Evolutionary conservation across 2,113 vertebrate species (phyloP), one percentile per base, ranked within the genome.

Genomic region (Elachura formosa): DNA sequence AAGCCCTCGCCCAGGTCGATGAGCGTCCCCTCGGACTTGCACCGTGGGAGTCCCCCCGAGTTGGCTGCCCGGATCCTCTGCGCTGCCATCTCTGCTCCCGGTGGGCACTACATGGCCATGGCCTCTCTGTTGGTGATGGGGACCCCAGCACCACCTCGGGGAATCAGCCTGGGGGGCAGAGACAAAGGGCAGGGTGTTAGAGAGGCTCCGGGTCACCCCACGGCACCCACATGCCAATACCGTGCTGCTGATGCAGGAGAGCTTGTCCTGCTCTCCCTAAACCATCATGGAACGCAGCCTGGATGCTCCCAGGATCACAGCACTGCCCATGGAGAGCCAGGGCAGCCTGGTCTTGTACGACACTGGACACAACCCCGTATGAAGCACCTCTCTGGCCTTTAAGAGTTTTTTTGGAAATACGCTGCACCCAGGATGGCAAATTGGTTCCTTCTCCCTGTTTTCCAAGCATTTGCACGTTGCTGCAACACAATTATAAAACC

Each of bases 1-100:
- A 98, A 97, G 36, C 98, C 98, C 10, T 99, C 98, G 2, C 97
- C 94, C 76, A 99, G 97, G 90, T 99, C 99, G 14, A 99, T 99
- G 58, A 99, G 98, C 0, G 99, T 98, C 36, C 99, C 99, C 96
- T 99, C 99, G 0, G 99, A 99, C 96, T 97, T 98, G 98, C 99
- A 99, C 26, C 99, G 99, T 0, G 99, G 99, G 34, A 99, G 98
- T 24, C 97, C 98, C 4, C 96, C 96, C 33, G 98, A 98, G 97
- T 98, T 99, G 67, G 98, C 98, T 1, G 99, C 97, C 62, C 99
- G 98, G 97, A 99, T 99, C 81, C 99, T 98, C 97, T 99, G 99
- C 10, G 99, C 99, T 0, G 99, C 99, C 99, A 99, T 99, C 76
- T 87, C 71, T 9, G 5, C 48, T 48, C 40, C 5, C 3, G 1